Evolutionary conservation across 2,888 invertebrate genomes (phyloP).

Genomic region (Pseudeuparius sepicola): DNA sequence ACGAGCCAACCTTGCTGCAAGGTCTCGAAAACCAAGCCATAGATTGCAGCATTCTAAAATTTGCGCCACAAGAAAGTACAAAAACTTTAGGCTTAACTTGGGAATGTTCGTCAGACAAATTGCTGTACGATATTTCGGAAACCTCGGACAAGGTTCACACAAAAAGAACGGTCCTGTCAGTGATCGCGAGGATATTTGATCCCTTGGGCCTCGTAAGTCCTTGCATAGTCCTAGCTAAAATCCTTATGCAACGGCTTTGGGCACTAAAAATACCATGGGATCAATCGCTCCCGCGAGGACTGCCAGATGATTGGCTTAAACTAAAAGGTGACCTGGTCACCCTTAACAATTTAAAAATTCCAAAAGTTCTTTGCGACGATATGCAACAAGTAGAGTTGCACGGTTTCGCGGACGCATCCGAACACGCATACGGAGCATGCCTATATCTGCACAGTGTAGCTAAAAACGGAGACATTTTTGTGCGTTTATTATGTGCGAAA

Average conservation of each 20-base stretch:
- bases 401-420: not conserved
- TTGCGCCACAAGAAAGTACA: slow-evolving; percentile 7
- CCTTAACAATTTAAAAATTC: too few relatives aligned
- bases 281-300: slow-evolving; percentile 11
- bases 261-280: slow-evolving; percentile 18
- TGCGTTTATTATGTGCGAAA: too few relatives aligned
- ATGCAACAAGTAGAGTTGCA: not conserved
- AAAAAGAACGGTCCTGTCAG: slow-evolving; percentile 12
- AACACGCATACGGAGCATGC: not conserved
- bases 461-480: not conserved
- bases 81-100: slow-evolving; percentile 12
- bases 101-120: slow-evolving; percentile 2
- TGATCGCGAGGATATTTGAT: slow-evolving; percentile 14
- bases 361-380: slow-evolving; percentile 1
- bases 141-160: slow-evolving; percentile 9
- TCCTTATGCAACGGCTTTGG: slow-evolving; percentile 15
- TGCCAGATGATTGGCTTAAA: too few relatives aligned
- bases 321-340: too few relatives aligned
- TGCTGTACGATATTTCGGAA: too few relatives aligned
- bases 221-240: slow-evolving; percentile 15
- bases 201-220: slow-evolving; percentile 17
- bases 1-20: slow-evolving; percentile 8
- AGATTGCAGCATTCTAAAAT: slow-evolving; percentile 7
- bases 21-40: too few relatives aligned
- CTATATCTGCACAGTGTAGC: not conserved